A percentile compares a stretch with the other conserved stretches of the same genome.
Conservation (phyloP, 2,113 vertebrate genomes). For the Bagarius yarrelli region DNA sequence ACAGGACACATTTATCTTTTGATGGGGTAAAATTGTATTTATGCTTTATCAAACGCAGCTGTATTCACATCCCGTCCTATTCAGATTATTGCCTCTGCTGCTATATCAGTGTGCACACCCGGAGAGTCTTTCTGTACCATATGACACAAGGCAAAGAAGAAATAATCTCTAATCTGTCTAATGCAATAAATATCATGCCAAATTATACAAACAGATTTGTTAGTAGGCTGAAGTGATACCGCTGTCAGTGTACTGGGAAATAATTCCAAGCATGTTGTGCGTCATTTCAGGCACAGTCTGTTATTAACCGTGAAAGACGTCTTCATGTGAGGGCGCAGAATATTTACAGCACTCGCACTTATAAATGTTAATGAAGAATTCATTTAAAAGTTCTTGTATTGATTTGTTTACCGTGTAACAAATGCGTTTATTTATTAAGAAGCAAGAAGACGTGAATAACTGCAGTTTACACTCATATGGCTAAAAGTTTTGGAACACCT, state of each 20-base stretch:
- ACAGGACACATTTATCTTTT: not conserved
- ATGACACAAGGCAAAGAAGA: not conserved
- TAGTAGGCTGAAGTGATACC: slow-evolving; percentile 33
- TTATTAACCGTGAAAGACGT: slow-evolving; percentile 19
- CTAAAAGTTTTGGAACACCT: too few relatives aligned
- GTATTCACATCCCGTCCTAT: not conserved
- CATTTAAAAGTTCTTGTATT: too few relatives aligned
- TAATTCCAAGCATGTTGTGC: slow-evolving; percentile 4
- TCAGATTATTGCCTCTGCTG: not conserved
- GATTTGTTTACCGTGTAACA: too few relatives aligned
- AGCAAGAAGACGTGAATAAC: not conserved
- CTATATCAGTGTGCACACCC: not conserved
- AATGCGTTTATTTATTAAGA: not conserved
- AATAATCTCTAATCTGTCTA: not conserved
- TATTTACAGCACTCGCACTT: not conserved
- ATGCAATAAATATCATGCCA: not conserved
- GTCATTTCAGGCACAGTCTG: slow-evolving; percentile 40
- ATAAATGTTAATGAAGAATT: not conserved
- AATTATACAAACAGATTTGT: slow-evolving; percentile 35
- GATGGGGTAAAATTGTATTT: not conserved
- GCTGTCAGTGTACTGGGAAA: slow-evolving; percentile 12
- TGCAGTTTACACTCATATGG: too few relatives aligned
- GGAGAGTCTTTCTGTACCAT: not conserved
- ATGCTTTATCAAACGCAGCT: not conserved
- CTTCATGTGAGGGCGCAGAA: not conserved